Evolutionary conservation across 2,113 vertebrate species (phyloP).

Genomic region (Aegithalos caudatus): DNA sequence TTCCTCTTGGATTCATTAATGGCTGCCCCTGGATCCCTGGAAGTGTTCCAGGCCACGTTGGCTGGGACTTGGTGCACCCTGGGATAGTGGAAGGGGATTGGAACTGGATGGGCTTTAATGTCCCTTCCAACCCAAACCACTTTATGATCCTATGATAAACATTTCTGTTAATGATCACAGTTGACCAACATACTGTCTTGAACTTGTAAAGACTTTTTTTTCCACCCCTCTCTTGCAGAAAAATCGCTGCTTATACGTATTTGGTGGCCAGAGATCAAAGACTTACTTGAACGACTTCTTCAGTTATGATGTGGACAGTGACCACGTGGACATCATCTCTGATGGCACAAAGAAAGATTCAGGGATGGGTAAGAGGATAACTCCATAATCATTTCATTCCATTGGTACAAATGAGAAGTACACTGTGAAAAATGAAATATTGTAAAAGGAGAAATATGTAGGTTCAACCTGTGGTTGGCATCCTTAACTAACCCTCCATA

Average conservation of each 20-base stretch:
- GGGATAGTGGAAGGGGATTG: neutral
- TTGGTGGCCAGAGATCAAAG: constrained; percentile 96
- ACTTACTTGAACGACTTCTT: constrained; percentile 99
- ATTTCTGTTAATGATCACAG: neutral
- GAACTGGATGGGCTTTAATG: neutral
- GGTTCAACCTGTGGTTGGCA: neutral
- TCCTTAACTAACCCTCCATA: neutral
- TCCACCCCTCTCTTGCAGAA: constrained; percentile 72
- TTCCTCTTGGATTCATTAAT: neutral
- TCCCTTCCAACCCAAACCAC: neutral
- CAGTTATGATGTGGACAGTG: constrained; percentile 95
- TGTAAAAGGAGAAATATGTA: neutral
- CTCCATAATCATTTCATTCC: neutral
- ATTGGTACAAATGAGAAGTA: neutral
- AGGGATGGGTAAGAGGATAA: constrained; percentile 88
- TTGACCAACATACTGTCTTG: neutral
- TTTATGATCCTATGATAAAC: neutral
- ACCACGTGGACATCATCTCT: constrained; percentile 98
- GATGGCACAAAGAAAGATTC: constrained; percentile 99
- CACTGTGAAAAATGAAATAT: fast-evolving
- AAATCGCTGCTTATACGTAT: constrained; percentile 96
- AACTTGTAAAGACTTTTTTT: neutral
- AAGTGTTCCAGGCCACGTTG: neutral
- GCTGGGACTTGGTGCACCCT: fast-evolving
- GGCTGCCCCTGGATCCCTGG: neutral